Base-by-base conservation (phyloP, 2,113 vertebrate species). In the Ctenodactylus gundi region DNA sequence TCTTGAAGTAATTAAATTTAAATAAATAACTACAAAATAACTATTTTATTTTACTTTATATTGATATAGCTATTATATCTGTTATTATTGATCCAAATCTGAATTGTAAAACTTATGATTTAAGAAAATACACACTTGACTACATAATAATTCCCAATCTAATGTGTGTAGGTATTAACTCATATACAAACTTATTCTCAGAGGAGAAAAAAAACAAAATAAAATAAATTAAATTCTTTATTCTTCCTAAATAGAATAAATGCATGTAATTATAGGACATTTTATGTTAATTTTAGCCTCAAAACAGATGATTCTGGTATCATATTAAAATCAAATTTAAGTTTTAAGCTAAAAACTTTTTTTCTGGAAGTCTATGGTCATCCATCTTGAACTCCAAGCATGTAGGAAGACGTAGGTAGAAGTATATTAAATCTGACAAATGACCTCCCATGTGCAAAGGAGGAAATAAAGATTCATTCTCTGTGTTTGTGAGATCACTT, bases 381-480 rank as follows among this genome's bases (percentile, higher is more conserved):
- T 98, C 97, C 92, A 97, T 98, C 98, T 98, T 98, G 98, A 98
- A 98, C 96, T 95, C 97, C 97, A 98, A 97, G 96, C 97, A 98
- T 98, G 97, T 97, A 98, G 97, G 93, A 98, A 98, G 98, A 98
- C 91, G 39, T 98, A 98, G 97, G 98, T 98, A 97, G 98, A 98
- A 98, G 95, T 98, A 96, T 98, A 98, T 98, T 98, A 98, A 98
- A 98, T 97, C 98, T 98, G 98, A 98, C 98, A 98, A 98, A 98
- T 98, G 98, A 98, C 98, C 98, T 98, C 98, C 98, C 98, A 97
- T 98, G 98, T 98, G 98, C 97, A 98, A 98, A 98, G 97, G 97
- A 98, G 98, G 98, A 98, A 98, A 98, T 98, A 98, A 98, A 98
- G 98, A 98, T 98, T 98, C 98, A 98, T 98, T 98, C 97, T 97